phyloP scores from a whole-genome alignment of 2,797 vertebrate genomes.

The Urophycis tenuis region DNA sequence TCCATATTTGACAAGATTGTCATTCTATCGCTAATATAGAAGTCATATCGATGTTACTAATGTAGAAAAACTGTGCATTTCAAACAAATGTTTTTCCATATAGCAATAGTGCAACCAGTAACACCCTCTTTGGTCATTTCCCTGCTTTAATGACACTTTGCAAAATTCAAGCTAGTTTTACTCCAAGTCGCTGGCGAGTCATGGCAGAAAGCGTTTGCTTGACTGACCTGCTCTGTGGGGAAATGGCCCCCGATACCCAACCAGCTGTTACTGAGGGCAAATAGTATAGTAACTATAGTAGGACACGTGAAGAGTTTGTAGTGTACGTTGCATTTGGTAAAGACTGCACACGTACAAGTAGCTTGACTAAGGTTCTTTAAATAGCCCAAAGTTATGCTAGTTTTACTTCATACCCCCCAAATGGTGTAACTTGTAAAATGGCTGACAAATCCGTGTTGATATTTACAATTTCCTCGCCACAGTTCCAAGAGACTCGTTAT shows the following conservation, averaged over 20 bases:
- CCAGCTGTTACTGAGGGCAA: constrained; percentile 12
- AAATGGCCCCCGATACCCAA: constrained; percentile 13
- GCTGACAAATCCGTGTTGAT: no score
- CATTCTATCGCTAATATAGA: background rate
- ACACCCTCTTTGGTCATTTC: background rate
- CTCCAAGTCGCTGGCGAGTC: background rate
- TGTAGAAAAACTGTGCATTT: background rate
- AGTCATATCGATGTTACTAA: no score
- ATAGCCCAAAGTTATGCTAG: background rate
- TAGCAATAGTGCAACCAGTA: background rate
- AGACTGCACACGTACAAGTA: background rate
- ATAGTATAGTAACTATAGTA: background rate
- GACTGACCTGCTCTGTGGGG: background rate
- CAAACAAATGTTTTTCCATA: background rate
- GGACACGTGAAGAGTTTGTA: background rate
- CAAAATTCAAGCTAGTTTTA: background rate
- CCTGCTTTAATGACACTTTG: background rate
- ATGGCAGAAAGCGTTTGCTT: background rate
- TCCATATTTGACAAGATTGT: background rate
- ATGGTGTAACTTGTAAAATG: background rate
- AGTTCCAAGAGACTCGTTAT: background rate
- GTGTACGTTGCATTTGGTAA: no score
- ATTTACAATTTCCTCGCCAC: background rate
- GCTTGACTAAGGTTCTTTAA: background rate
- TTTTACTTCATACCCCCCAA: background rate